Conservation (phyloP, 2,113 vertebrate species). For the Oplegnathus fasciatus region DNA sequence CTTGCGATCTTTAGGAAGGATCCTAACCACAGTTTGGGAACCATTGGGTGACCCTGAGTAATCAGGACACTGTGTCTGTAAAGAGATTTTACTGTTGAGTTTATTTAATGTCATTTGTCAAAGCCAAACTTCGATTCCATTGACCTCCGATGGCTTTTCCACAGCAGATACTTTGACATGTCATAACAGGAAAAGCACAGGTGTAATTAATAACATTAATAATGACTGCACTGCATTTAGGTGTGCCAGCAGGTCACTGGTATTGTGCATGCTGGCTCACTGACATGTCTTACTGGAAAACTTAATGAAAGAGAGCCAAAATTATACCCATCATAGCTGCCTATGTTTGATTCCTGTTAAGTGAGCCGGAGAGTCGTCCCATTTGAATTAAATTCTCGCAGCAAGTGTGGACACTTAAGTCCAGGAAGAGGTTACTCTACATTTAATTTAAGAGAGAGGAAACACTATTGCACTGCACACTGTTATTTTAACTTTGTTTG, state of each 20-base stretch:
- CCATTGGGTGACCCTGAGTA: neutral
- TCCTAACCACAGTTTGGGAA: neutral
- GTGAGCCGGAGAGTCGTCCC: neutral
- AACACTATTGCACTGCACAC: neutral
- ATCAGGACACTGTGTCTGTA: neutral
- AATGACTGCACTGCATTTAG: neutral
- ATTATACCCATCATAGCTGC: neutral
- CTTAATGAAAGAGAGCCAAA: conserved; percentile 2
- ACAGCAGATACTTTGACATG: neutral
- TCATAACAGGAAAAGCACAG: conserved; percentile 3
- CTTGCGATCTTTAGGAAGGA: neutral
- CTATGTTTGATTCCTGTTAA: neutral
- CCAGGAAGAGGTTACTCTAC: neutral
- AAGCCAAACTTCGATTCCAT: neutral
- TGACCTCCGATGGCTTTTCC: neutral
- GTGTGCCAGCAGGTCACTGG: neutral
- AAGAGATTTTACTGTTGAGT: neutral
- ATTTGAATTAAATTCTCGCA: neutral
- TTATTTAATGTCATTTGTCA: neutral
- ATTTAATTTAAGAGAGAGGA: neutral
- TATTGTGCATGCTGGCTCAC: neutral
- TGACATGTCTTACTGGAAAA: neutral
- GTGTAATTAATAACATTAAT: conserved; percentile 10
- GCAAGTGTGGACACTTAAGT: neutral
- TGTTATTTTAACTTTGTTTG: conserved; percentile 3